Conservation (phyloP, 2,888 invertebrate genomes). For the Kryphioiulus occultus region DNA sequence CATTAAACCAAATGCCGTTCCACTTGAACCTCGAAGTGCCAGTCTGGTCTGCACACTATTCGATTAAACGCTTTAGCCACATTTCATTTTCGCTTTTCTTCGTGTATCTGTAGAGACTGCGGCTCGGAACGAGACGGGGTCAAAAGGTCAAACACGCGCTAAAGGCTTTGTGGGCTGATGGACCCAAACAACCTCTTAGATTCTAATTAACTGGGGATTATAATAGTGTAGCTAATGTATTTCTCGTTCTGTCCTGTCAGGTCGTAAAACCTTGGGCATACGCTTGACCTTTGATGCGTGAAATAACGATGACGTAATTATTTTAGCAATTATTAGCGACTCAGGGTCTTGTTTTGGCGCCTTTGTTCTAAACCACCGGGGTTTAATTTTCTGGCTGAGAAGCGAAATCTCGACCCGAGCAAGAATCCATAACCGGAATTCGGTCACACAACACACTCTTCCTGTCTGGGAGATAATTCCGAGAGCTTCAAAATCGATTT, state of each 20-base stretch:
- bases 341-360: background rate
- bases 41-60: no score
- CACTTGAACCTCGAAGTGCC: no score
- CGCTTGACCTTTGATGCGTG: background rate
- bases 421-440: conserved; percentile 20
- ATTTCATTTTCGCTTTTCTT: background rate
- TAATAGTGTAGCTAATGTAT: background rate
- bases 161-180: background rate
- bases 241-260: background rate
- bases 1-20: no score
- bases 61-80: background rate
- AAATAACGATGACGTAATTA: no score
- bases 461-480: conserved; percentile 2
- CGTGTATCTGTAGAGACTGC: background rate
- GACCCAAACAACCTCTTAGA: background rate
- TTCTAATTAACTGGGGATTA: background rate
- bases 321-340: no score
- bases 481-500: conserved; percentile 1
- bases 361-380: conserved; percentile 2
- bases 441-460: background rate
- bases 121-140: background rate
- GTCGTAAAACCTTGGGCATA: background rate
- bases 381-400: background rate
- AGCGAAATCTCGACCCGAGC: conserved; percentile 30
- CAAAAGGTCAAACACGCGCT: background rate